phyloP scores from a whole-genome alignment of 92 coral and sea anemone species.

The Chrysogorgia sp. region DNA sequence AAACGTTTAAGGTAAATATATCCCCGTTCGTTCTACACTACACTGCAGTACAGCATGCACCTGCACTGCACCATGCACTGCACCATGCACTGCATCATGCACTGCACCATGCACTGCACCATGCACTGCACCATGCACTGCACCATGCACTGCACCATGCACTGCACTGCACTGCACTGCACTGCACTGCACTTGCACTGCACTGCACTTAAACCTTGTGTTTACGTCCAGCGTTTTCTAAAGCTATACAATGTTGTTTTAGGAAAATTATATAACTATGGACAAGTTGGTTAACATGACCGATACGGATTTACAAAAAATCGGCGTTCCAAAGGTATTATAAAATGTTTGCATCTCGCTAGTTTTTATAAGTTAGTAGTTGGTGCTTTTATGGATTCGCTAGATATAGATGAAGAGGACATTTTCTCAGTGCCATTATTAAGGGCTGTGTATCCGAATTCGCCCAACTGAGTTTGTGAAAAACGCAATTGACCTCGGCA shows the following conservation, averaged over 20 bases:
- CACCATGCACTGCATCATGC: background rate
- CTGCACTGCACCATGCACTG: background rate
- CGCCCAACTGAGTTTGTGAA: too few relatives aligned
- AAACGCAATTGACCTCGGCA: too few relatives aligned
- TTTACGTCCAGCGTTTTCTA: background rate
- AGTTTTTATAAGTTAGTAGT: background rate
- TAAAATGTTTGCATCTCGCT: too few relatives aligned
- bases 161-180: too few relatives aligned
- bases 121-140: too few relatives aligned
- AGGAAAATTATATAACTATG: conserved; percentile 85
- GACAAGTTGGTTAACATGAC: conserved; percentile 73
- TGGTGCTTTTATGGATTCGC: too few relatives aligned
- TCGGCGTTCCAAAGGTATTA: conserved; percentile 94
- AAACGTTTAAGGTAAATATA: conserved; percentile 77
- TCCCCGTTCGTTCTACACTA: background rate
- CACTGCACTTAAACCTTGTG: background rate
- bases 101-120: background rate
- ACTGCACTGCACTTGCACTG: too few relatives aligned
- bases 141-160: too few relatives aligned
- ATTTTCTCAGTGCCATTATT: too few relatives aligned
- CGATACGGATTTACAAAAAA: conserved; percentile 81
- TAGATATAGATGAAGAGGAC: too few relatives aligned
- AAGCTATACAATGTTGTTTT: background rate
- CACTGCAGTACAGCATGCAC: background rate
- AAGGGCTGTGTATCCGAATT: too few relatives aligned